Evolutionary conservation across 2,888 invertebrate genomes (phyloP), one percentile per base, ranked within the genome.

Genomic region (Unio pictorum): DNA sequence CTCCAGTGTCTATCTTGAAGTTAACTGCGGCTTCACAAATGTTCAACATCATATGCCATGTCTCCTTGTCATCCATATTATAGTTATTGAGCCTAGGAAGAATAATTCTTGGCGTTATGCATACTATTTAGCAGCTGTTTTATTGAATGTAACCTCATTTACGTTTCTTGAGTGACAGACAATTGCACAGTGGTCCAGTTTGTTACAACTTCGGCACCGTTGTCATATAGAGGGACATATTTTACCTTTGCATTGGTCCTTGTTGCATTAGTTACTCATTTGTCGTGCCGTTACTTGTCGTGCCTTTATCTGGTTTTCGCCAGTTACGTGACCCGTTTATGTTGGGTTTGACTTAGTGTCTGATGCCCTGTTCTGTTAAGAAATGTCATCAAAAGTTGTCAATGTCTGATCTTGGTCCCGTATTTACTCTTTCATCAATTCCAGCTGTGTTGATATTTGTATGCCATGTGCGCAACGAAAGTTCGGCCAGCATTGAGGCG

Each of bases 391-490:
- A 34, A 34, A 34, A 4, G 7, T 7, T 6, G 6, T 55, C 6
- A 17, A 54, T 55, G 64, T 57, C 18, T 26, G 61, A 15, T 54
- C 56, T 28, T 55, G 59, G n/a, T 65, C 62, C 34, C 68, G 62
- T 20, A 68, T 66, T 66, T 71, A 59, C 20, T 23, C 64, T 63
- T 72, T 72, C 3, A 74, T 67, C 8, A 69, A 3, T 15, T 45
- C 0, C 45, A 3, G 15, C 1, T 34, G 34, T 34, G 8, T 34
- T 15, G 45, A 11, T 45, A 15, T 45, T 45, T 11, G 45, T 11
- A 45, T 45, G 45, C 15, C 45, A 11, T 45, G 11, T 15, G 45
- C 15, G 23, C 15, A 45, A 45, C 11, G 45, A 3, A 15, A 15
- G 45, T 2, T 15, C 45, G 45, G 45, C 8, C 15, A 11, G 15